These are phyloP conservation scores for Anabacerthia variegaticeps DNA, from an alignment of 2,797 vertebrate genomes.

Conservation along the genomic window DNA sequence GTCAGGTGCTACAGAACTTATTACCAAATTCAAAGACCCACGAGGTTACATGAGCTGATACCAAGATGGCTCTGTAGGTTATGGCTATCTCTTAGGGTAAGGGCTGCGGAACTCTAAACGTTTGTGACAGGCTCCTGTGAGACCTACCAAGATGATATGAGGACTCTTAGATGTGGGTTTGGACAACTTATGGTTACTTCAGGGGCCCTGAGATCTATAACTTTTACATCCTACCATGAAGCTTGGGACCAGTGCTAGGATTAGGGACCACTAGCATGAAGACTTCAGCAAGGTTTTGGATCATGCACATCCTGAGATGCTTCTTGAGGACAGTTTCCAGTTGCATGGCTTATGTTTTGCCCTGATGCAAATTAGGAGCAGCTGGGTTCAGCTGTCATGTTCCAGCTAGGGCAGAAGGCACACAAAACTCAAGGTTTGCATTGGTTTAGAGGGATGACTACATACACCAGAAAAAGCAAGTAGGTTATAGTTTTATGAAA, in stretches of 20 bases:
- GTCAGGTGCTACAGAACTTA: neutral
- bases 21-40: neutral
- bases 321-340: neutral
- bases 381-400: neutral
- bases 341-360: neutral
- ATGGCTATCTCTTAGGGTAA: neutral
- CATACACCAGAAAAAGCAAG: neutral
- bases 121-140: neutral
- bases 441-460: neutral
- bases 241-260: neutral
- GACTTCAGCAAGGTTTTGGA: neutral
- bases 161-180: neutral
- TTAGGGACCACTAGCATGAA: neutral
- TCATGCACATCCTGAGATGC: fast-evolving
- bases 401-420: neutral
- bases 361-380: neutral
- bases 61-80: neutral
- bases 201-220: neutral
- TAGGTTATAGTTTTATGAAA: neutral
- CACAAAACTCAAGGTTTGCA: neutral
- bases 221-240: neutral
- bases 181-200: neutral
- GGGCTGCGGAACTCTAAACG: neutral
- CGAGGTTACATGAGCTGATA: neutral
- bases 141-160: neutral